A percentile compares a stretch with the other conserved stretches of the same genome.
Evolutionary conservation across 2,113 vertebrate genomes (phyloP).

Genomic region (Riparia riparia): DNA sequence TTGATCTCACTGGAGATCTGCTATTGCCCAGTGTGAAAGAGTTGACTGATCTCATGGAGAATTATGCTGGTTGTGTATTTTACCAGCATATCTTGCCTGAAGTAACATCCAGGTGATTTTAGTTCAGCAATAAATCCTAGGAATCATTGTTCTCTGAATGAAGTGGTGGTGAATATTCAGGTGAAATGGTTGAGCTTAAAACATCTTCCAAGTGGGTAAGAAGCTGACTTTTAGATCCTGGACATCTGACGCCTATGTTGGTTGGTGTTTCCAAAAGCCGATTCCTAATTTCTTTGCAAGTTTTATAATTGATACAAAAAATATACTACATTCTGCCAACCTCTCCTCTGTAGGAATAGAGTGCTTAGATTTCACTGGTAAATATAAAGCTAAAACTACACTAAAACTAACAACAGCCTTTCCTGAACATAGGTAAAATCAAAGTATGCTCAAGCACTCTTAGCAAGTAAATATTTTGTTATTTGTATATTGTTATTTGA

Average conservation of each 20-base stretch:
- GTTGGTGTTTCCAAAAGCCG: not conserved
- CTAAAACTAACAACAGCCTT: not conserved
- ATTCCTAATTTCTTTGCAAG: not conserved
- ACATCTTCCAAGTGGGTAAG: not conserved
- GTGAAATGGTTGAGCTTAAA: not conserved
- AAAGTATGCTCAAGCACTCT: not conserved
- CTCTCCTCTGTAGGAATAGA: not conserved
- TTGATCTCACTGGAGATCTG: not conserved
- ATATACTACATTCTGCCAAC: not conserved
- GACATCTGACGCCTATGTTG: not conserved
- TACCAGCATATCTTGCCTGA: not conserved
- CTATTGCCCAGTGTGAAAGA: not conserved
- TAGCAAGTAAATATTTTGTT: constrained; percentile 4
- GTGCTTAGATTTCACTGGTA: not conserved
- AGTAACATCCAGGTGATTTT: not conserved
- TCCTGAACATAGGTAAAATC: not conserved
- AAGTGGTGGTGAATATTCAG: not conserved
- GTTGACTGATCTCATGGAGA: not conserved
- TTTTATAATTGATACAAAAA: not conserved
- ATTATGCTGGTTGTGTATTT: not conserved
- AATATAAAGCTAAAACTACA: not conserved
- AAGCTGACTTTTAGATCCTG: not conserved
- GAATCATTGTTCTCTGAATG: not conserved
- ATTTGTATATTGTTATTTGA: constrained; percentile 15
- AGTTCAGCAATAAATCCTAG: not conserved